phyloP scores from a whole-genome alignment of 2,888 invertebrate genomes.

The Apamea anceps region DNA sequence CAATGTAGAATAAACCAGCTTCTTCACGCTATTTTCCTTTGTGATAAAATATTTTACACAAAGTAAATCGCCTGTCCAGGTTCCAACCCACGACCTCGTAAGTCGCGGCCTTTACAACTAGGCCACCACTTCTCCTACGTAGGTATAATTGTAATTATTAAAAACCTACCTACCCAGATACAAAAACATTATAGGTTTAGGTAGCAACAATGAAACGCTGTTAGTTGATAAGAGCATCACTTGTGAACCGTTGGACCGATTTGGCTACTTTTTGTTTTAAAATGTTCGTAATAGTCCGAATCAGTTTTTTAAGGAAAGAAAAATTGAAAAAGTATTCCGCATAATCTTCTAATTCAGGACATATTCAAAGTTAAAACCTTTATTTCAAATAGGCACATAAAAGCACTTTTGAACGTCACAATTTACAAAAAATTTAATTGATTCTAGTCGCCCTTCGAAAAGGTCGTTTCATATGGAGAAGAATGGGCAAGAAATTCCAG shows the following conservation, averaged over 20 bases:
- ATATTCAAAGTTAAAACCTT: background rate
- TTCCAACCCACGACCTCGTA: no score
- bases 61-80: no score
- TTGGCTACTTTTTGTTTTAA: background rate
- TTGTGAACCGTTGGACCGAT: background rate
- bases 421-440: background rate
- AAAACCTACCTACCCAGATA: background rate
- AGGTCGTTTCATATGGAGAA: background rate
- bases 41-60: no score
- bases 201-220: background rate
- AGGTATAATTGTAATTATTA: background rate
- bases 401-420: background rate
- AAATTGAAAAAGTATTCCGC: no score
- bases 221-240: no score
- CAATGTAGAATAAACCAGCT: no score
- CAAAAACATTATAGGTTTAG: no score
- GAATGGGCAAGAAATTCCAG: background rate
- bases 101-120: no score
- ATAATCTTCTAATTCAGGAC: no score
- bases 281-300: no score
- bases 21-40: no score
- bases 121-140: background rate
- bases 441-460: background rate
- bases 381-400: background rate
- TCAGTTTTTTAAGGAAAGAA: no score